Evolutionary conservation across 2,797 vertebrate species (phyloP).

Genomic region (Bradypodion pumilum): DNA sequence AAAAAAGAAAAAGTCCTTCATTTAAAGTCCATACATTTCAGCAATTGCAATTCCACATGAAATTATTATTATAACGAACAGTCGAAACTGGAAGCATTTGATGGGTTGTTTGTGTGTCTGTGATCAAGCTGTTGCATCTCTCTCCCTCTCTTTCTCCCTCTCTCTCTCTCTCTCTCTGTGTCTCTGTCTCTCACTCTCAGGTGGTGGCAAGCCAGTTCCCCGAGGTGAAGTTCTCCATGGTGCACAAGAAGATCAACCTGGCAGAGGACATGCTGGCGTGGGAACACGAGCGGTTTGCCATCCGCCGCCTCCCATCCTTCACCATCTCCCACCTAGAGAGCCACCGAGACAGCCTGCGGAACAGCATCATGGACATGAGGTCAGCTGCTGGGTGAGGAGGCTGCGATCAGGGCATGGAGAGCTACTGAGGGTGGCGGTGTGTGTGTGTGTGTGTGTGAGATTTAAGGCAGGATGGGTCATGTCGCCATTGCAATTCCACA

Average conservation of each 20-base stretch:
- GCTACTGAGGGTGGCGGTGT: not conserved
- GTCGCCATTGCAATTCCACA: too few relatives aligned
- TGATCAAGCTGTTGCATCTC: too few relatives aligned
- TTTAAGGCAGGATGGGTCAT: too few relatives aligned
- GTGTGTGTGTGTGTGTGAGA: too few relatives aligned
- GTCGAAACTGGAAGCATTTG: too few relatives aligned
- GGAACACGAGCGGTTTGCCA: constrained; percentile 98
- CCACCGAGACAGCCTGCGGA: constrained; percentile 87
- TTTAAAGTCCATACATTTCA: too few relatives aligned
- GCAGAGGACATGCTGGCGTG: constrained; percentile 96
- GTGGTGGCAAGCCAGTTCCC: constrained; percentile 87
- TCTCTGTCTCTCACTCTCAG: constrained; percentile 65
- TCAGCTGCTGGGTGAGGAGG: constrained; percentile 66
- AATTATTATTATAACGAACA: too few relatives aligned
- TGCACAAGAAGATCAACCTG: constrained; percentile 99
- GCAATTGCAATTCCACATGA: too few relatives aligned
- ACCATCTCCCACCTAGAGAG: constrained; percentile 94
- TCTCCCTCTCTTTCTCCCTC: too few relatives aligned
- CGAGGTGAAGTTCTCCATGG: constrained; percentile 94
- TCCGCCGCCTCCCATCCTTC: constrained; percentile 94
- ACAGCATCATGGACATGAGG: constrained; percentile 98
- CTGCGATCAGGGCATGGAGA: rapidly evolving
- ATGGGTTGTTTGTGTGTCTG: too few relatives aligned
- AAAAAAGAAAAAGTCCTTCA: too few relatives aligned
- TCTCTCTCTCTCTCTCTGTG: too few relatives aligned